phyloP scores from a whole-genome alignment of 1,140 invertebrate genomes.

The Drosophila littoralis region DNA sequence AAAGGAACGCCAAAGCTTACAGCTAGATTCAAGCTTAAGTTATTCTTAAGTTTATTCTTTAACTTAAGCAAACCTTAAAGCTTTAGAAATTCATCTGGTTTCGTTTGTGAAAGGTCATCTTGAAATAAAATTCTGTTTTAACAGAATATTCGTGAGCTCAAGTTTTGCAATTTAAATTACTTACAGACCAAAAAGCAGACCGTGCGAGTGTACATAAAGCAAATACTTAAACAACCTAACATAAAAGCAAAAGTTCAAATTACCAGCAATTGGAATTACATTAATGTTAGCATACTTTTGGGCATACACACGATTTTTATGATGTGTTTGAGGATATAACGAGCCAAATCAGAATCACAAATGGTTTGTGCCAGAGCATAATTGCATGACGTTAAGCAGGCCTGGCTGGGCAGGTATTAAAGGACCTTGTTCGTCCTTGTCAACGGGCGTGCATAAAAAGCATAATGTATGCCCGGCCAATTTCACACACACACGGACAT shows the following conservation, averaged over 20 bases:
- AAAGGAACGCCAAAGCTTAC: too few relatives aligned
- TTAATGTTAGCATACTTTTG: conserved; percentile 24
- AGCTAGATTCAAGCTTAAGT: too few relatives aligned
- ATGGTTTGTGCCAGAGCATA: conserved; percentile 3
- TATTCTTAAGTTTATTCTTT: too few relatives aligned
- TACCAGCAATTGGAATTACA: conserved; percentile 35
- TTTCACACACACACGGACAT: conserved; percentile 13
- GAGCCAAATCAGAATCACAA: conserved; percentile 16
- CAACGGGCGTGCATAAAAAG: conserved; percentile 38
- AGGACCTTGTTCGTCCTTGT: conserved; percentile 23
- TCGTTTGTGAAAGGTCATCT: too few relatives aligned
- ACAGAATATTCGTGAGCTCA: not conserved
- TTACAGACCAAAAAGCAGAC: conserved; percentile 18
- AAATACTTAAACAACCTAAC: not conserved
- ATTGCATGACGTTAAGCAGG: conserved; percentile 34
- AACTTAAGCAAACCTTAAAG: too few relatives aligned
- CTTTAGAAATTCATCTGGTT: too few relatives aligned
- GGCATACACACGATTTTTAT: not conserved
- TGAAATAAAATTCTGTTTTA: not conserved
- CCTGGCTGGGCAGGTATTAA: conserved; percentile 22
- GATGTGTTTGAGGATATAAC: conserved; percentile 4
- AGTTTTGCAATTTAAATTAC: conserved; percentile 33
- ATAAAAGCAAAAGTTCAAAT: conserved; percentile 26
- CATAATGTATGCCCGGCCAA: conserved; percentile 40
- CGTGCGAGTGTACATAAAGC: not conserved